Base-by-base conservation (phyloP, 2,888 invertebrate species). In the Trisateles emortualis region DNA sequence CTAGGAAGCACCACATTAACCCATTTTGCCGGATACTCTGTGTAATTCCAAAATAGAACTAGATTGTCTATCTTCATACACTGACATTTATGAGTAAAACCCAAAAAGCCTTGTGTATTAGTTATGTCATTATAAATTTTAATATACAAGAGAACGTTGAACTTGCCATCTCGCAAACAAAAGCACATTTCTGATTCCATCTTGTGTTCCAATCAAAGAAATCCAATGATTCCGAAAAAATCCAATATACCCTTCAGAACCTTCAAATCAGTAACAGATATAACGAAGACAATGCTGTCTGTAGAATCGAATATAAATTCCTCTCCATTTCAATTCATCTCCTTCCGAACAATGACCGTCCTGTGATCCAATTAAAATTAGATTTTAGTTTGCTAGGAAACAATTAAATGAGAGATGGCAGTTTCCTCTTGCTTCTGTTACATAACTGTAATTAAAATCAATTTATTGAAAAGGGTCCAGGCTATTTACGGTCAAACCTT, bases 341-440 rank as follows among this genome's bases (percentile, higher is more conserved):
- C 52, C 52, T 57, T 59, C 22, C 48, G 59, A 75, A 81, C 78
- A 81, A 81, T 70, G 70, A 64, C 66, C 59, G 57, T 66, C 64
- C 52, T 56, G 61, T 64, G 70, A 74, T 71, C 67, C 68, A 73
- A 78, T 76, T 77, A 75, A 76, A 79, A 74, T 76, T 77, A 68
- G 64, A 77, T 74, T 81, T 72, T 70, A 76, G 74, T 70, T 75
- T 64, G 69, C 42, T 58, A 63, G 68, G 69, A 72, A 73, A 72
- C 79, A 78, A 78, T 79, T 64, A 71, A 72, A 74, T 67, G 74
- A 68, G 66, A 62, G 68, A 77, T 64, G 61, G 59, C 66, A 70
- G 61, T 68, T 65, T 55, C 59, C 63, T 60, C 61, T 59, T 59
- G 53, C 51, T 59, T 57, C 46, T 46, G 64, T 71, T 59, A 58